Conservation (phyloP, 1,140 invertebrate species). For the Trichogramma pretiosum region DNA sequence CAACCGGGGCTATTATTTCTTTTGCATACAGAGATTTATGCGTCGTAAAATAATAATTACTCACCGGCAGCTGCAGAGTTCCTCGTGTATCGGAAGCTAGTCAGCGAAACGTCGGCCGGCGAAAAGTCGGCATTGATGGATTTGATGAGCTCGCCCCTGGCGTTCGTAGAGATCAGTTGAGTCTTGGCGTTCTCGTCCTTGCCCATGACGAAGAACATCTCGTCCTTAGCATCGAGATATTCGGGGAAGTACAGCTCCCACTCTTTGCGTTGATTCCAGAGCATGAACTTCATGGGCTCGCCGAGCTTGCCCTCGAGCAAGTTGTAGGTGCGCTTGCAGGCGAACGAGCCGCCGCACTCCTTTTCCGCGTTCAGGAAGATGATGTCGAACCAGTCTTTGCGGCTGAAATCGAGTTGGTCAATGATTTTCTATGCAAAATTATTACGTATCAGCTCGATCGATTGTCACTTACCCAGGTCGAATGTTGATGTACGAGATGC, state of each 20-base stretch:
- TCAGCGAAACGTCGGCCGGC: background rate
- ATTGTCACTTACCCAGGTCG: background rate
- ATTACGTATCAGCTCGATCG: too few species aligned
- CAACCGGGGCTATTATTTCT: too few species aligned
- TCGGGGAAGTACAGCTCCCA: background rate
- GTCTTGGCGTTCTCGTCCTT: background rate
- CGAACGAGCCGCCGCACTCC: background rate
- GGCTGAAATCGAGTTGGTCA: background rate
- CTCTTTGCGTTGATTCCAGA: background rate
- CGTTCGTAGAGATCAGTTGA: background rate
- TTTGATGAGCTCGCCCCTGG: background rate
- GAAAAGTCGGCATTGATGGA: background rate
- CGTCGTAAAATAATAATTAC: too few species aligned
- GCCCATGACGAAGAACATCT: background rate
- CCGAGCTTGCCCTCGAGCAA: background rate
- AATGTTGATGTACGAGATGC: background rate
- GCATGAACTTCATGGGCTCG: background rate
- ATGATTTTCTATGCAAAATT: too few species aligned
- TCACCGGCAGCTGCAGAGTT: too few species aligned
- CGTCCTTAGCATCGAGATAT: background rate
- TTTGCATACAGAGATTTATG: too few species aligned
- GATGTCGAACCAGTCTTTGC: constrained; percentile 1
- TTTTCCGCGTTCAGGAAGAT: constrained; percentile 3
- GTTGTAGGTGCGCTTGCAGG: constrained; percentile 1
- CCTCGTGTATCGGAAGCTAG: too few species aligned